Conservation (phyloP, 2,113 vertebrate species). For the Eonycteris spelaea region DNA sequence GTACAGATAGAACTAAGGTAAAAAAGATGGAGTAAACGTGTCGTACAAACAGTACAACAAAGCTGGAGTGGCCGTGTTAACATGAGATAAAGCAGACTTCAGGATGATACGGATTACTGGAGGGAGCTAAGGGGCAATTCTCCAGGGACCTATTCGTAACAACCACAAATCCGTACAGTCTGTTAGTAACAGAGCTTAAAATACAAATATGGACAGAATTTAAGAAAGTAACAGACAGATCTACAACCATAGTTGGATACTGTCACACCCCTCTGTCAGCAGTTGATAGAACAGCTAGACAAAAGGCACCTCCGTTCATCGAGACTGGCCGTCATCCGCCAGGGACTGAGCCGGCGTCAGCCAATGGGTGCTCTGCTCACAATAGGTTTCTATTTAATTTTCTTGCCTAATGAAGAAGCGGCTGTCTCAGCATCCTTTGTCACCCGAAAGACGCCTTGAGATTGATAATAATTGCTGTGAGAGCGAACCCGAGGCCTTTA, state of each 20-base stretch:
- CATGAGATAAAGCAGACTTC: not conserved
- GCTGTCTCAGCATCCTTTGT: not conserved
- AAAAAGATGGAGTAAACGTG: not conserved
- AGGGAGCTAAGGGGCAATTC: not conserved
- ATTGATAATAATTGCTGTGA: not conserved
- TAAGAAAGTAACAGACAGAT: not conserved
- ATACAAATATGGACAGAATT: not conserved
- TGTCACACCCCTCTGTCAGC: not conserved
- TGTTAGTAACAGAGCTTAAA: not conserved
- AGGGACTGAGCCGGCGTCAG: not conserved
- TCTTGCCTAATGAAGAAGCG: slow-evolving; percentile 24
- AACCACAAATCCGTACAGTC: too few relatives aligned
- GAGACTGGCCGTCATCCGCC: not conserved
- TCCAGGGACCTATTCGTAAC: not conserved
- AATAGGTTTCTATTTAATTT: not conserved
- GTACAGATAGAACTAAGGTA: not conserved
- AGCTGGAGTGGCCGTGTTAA: not conserved
- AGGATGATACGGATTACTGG: not conserved
- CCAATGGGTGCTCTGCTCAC: not conserved
- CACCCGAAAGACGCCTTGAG: not conserved
- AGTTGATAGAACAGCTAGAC: not conserved
- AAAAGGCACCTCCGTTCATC: not conserved
- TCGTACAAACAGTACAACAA: not conserved
- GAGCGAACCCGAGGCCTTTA: not conserved
- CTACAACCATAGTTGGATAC: not conserved